A percentile compares a stretch with the other conserved stretches of the same genome.
These are phyloP conservation scores for Vireo griseus DNA, from an alignment of 2,797 vertebrate genomes.

Conservation along the genomic window DNA sequence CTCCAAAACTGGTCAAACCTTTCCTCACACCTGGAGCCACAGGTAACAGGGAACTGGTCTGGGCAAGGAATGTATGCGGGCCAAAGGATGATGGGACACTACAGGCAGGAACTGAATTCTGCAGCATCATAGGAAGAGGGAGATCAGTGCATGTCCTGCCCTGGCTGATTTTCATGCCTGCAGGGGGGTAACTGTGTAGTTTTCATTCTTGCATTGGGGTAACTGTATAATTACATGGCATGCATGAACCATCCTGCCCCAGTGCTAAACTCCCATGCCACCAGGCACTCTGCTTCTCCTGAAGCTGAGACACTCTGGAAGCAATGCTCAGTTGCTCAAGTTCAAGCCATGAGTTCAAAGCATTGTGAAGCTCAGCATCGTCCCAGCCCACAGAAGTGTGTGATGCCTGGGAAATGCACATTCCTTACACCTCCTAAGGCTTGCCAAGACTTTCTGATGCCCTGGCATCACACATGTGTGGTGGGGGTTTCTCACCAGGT, in stretches of 20 bases:
- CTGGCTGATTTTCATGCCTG: background rate
- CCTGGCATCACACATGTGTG: background rate
- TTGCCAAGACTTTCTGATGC: background rate
- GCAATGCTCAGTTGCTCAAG: background rate
- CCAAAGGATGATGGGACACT: background rate
- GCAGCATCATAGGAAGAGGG: accelerated
- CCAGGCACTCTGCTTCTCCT: background rate
- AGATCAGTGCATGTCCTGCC: accelerated
- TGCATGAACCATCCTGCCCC: background rate
- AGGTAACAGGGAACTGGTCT: conserved; percentile 4
- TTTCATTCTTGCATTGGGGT: background rate
- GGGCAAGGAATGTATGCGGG: accelerated
- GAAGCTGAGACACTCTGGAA: background rate
- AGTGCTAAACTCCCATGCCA: accelerated
- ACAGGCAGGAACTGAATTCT: background rate
- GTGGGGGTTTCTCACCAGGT: background rate
- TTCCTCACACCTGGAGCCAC: conserved; percentile 59
- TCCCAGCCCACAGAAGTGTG: background rate
- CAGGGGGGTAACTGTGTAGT: background rate
- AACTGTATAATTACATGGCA: background rate
- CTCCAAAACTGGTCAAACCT: conserved; percentile 78
- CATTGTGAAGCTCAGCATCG: background rate
- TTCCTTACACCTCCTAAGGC: background rate
- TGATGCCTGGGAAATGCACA: background rate
- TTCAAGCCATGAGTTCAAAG: background rate